Evolutionary conservation across 2,113 vertebrate genomes (phyloP).

Genomic region (Gasterosteus nipponicus): DNA sequence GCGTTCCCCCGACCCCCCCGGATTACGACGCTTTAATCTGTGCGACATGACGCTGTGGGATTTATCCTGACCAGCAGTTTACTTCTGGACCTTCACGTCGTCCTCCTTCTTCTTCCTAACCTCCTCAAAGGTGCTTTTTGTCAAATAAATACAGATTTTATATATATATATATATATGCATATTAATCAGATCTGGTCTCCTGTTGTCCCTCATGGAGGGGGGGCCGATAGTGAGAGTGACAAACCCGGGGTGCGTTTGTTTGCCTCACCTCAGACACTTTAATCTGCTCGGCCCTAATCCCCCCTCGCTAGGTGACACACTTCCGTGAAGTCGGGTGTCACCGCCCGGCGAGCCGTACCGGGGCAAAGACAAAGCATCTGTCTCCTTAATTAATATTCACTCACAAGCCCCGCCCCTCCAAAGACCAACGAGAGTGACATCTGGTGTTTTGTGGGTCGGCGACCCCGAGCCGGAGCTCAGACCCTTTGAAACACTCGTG

Average conservation of each 20-base stretch:
- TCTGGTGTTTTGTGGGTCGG: slow-evolving; percentile 55
- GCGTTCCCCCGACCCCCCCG: slow-evolving; percentile 40
- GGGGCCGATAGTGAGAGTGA: too few relatives aligned
- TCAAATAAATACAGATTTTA: too few relatives aligned
- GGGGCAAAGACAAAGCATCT: slow-evolving; percentile 50
- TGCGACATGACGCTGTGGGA: slow-evolving; percentile 26
- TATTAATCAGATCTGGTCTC: too few relatives aligned
- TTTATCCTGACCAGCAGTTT: slow-evolving; percentile 3
- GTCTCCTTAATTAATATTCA: slow-evolving; percentile 68
- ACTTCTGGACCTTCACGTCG: not conserved
- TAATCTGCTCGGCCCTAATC: slow-evolving; percentile 72
- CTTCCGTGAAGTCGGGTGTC: slow-evolving; percentile 62
- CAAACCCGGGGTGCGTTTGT: not conserved
- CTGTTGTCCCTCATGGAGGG: too few relatives aligned
- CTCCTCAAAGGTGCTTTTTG: too few relatives aligned
- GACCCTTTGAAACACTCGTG: not conserved
- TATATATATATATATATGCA: too few relatives aligned
- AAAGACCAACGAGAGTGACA: slow-evolving; percentile 49
- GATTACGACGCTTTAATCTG: slow-evolving; percentile 56
- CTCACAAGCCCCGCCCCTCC: slow-evolving; percentile 41
- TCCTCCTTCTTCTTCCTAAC: not conserved
- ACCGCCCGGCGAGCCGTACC: slow-evolving; percentile 38
- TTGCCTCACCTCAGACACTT: slow-evolving; percentile 59
- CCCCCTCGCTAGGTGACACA: slow-evolving; percentile 57
- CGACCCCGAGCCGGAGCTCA: slow-evolving; percentile 41